Evolutionary conservation across 2,113 vertebrate genomes (phyloP), one percentile per base, ranked within the genome.

Genomic region (Boulengeromyrus knoepffleri): DNA sequence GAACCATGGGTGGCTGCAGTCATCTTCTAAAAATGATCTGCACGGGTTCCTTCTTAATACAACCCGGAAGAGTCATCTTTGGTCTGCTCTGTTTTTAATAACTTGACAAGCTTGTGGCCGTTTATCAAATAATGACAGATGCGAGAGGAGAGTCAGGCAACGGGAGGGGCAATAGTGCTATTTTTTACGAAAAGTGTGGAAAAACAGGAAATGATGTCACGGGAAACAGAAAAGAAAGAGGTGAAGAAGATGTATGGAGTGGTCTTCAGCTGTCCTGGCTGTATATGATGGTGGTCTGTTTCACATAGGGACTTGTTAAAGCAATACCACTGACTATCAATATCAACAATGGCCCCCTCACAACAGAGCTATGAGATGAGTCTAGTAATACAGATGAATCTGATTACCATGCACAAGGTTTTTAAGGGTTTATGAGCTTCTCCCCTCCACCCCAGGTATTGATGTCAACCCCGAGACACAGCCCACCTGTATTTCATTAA

Each of bases 101-200:
- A n/a, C 17, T 87, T 53, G 24, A 90, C 17, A 27, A 24, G 53
- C 24, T 49, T 90, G 17, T 13, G 66, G 62, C 74, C 27, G 12
- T 52, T 90, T 42, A 90, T 47, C 12, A 19, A 85, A 89, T 46
- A 31, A 58, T 58, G 19, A 42, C 1, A n/a, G 9, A 47, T 77
- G 53, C 17, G 7, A 85, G 12, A 53, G 85, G 85, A 87, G 47
- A 45, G 39, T 19, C 12, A 89, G 45, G 21, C 31, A 87, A 80
- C 49, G 87, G 88, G 88, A 88, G 13, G 84, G 86, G 13, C 90
- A 53, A 62, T 39, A 91, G 92, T 13, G 53, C 56, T 1, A 87
- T 87, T 15, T 87, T 15, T 83, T 83, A 91, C n/a, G 91, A 46
- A 89, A 91, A 89, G 74, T 47, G 77, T 42, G 47, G 89, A 58